A percentile compares a stretch with the other conserved stretches of the same genome.
Conservation (phyloP, 2,113 vertebrate genomes). For the Dipodomys stephensi region DNA sequence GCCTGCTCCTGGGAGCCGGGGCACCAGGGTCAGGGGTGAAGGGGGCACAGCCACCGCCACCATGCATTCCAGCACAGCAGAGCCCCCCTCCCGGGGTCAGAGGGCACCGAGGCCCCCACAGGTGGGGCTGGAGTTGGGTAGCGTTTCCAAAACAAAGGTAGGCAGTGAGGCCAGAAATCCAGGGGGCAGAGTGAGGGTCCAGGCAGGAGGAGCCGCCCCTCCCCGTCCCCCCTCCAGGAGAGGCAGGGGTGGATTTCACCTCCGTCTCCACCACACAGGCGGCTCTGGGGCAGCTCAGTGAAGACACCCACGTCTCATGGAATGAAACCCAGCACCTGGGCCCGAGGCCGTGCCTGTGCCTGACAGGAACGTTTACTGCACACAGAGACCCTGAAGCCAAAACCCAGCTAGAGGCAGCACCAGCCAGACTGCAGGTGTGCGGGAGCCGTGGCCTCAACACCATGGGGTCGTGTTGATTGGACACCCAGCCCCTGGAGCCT, state of each 20-base stretch:
- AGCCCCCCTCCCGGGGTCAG: neutral
- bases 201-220: neutral
- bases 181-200: neutral
- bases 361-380: slow-evolving; percentile 34
- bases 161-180: neutral
- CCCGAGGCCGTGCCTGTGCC: slow-evolving; percentile 7
- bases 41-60: no score
- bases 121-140: neutral
- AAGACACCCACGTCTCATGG: slow-evolving; percentile 44
- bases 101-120: neutral
- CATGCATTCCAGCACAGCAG: neutral
- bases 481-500: neutral
- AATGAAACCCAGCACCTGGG: neutral
- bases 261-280: neutral
- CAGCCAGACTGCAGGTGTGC: neutral
- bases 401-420: neutral
- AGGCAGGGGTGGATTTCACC: neutral
- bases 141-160: slow-evolving; percentile 37
- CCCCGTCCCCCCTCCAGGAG: neutral
- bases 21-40: no score
- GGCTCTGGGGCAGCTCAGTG: slow-evolving; percentile 38
- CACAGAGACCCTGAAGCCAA: slow-evolving; percentile 18
- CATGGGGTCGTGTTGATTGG: neutral
- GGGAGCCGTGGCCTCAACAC: no score
- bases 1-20: neutral